Evolutionary conservation across 1,140 invertebrate species (phyloP).

Genomic region (Atopsyche davidsoni): DNA sequence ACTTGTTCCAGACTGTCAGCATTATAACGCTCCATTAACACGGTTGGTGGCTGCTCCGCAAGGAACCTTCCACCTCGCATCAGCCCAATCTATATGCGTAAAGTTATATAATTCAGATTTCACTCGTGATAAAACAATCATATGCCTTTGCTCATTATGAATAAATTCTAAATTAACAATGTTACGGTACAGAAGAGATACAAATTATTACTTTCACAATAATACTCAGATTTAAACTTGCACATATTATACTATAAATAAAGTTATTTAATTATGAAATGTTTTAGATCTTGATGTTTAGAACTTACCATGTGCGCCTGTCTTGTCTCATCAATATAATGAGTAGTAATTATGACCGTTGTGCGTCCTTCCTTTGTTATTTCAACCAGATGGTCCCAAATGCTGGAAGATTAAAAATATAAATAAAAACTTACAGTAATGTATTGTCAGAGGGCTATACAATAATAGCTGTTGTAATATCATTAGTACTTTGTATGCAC

Average conservation of each 20-base stretch:
- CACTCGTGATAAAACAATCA: too few species aligned
- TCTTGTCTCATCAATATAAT: slow-evolving; percentile 95
- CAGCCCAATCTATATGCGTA: slow-evolving; percentile 79
- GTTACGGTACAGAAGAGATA: too few species aligned
- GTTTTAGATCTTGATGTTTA: too few species aligned
- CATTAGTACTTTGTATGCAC: too few species aligned
- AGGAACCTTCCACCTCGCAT: slow-evolving; percentile 87
- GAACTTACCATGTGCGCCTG: slow-evolving; percentile 73
- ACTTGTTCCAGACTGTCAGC: slow-evolving; percentile 83
- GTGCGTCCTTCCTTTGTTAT: slow-evolving; percentile 80
- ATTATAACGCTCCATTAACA: slow-evolving; percentile 69
- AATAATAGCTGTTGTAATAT: too few species aligned
- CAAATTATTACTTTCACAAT: neutral
- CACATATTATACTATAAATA: slow-evolving; percentile 2
- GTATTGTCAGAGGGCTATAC: neutral
- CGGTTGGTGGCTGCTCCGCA: slow-evolving; percentile 82
- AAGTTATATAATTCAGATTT: too few species aligned
- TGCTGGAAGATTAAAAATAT: slow-evolving; percentile 54
- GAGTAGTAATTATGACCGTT: slow-evolving; percentile 95
- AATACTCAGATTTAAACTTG: neutral
- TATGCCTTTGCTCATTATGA: too few species aligned
- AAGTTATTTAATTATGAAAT: too few species aligned
- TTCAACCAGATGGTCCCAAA: slow-evolving; percentile 91
- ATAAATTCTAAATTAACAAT: too few species aligned
- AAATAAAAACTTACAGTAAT: slow-evolving; percentile 4